phyloP scores from a whole-genome alignment of 1,140 invertebrate species.

The Bombus terrestris region DNA sequence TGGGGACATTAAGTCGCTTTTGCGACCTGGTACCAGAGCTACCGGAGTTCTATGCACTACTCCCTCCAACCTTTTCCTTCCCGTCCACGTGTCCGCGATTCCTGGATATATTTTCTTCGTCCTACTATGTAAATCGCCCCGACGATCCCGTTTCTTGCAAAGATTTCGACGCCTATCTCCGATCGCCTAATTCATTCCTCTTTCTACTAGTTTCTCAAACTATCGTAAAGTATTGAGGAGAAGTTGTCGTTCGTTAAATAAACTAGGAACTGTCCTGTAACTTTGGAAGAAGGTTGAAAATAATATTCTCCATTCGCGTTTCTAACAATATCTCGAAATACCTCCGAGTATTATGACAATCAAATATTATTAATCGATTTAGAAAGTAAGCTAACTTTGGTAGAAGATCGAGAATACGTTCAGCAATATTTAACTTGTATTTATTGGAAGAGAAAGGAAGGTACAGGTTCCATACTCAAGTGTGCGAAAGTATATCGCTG shows the following conservation, averaged over 20 bases:
- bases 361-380: no score
- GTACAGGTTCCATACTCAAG: no score
- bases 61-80: conserved; percentile 6
- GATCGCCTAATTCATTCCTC: not conserved
- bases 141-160: not conserved
- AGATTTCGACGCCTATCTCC: not conserved
- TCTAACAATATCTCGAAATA: no score
- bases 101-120: conserved; percentile 42
- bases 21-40: conserved; percentile 65
- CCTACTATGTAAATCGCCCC: not conserved
- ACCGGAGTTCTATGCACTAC: conserved; percentile 52
- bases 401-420: not conserved
- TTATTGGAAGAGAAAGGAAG: no score
- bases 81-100: conserved; percentile 46
- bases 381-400: no score
- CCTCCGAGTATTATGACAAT: no score
- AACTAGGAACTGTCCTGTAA: not conserved
- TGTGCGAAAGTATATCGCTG: no score
- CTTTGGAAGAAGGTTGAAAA: not conserved
- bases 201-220: not conserved
- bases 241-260: not conserved
- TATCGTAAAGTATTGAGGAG: not conserved
- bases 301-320: not conserved
- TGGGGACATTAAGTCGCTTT: conserved; percentile 74
- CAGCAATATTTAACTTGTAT: not conserved